These are phyloP conservation scores for Oceanodroma tethys DNA, from an alignment of 2,113 vertebrate species.

Conservation along the genomic window DNA sequence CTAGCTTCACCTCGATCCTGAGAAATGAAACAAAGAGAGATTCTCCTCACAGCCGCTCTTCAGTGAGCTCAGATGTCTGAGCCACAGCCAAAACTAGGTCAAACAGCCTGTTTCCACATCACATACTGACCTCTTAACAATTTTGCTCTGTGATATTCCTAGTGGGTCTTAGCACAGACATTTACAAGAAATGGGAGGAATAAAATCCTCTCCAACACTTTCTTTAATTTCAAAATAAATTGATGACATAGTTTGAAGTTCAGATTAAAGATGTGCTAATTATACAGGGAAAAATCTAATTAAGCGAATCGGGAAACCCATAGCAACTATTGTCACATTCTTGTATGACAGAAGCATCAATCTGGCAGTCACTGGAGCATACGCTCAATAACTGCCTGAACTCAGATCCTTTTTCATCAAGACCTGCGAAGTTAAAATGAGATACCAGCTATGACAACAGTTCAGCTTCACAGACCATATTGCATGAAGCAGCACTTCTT, in stretches of 20 bases:
- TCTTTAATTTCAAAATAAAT: slow-evolving; percentile 56
- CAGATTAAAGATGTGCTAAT: slow-evolving; percentile 67
- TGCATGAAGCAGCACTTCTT: slow-evolving; percentile 50
- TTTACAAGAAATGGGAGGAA: slow-evolving; percentile 28
- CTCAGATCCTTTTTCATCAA: slow-evolving; percentile 54
- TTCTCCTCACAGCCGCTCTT: neutral
- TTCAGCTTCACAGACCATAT: slow-evolving; percentile 40
- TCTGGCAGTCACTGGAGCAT: slow-evolving; percentile 67
- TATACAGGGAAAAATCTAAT: slow-evolving; percentile 69
- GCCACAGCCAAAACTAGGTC: slow-evolving; percentile 62
- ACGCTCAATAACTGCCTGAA: slow-evolving; percentile 64
- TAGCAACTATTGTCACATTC: slow-evolving; percentile 67
- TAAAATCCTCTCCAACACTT: slow-evolving; percentile 51
- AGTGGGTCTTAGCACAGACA: slow-evolving; percentile 17
- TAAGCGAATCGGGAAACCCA: slow-evolving; percentile 64
- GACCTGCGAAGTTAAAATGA: slow-evolving; percentile 59
- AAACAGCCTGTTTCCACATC: slow-evolving; percentile 61
- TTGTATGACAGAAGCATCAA: slow-evolving; percentile 65
- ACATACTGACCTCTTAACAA: slow-evolving; percentile 56
- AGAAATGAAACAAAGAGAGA: slow-evolving; percentile 50
- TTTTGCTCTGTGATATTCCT: slow-evolving; percentile 55
- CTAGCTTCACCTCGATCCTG: neutral
- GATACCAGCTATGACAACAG: slow-evolving; percentile 52
- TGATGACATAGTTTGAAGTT: slow-evolving; percentile 53
- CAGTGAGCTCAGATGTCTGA: slow-evolving; percentile 40